Evolutionary conservation across 2,888 invertebrate genomes (phyloP), one percentile per base, ranked within the genome.

Genomic region (Andrena trimmerana): DNA sequence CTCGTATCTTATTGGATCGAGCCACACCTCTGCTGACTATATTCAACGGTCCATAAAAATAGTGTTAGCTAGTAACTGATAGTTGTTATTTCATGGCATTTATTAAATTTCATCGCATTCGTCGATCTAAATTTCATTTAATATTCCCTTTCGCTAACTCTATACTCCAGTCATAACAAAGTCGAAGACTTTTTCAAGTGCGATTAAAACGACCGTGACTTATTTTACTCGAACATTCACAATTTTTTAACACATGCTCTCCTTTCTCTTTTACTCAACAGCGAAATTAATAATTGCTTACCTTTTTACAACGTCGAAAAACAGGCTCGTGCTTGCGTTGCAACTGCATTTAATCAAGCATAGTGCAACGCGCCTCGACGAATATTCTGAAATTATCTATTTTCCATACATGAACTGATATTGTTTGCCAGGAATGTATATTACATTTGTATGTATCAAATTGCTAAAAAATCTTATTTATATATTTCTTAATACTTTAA

Each of bases 21-120:
- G 66, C 59, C 71, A n/a, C 78, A 57, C 71, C 74, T 65, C 24
- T n/a, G 27, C 66, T 36, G 54, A 75, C 71, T 50, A 52, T 24
- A 54, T 8, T 13, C 24, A 33, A 66, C 54, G n/a, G 16, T 24
- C 16, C 27, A 29, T 65, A 42, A 57, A 70, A 75, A 20, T 27
- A 42, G 54, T 31, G 52, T 24, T 10, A 10, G 29, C 48, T 67
- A 66, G 16, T 42, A 27, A 60, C 2, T 48, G 54, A 80, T 70
- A 70, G 54, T 68, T 42, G 42, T 27, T 48, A 52, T 7, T 36
- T 13, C 33, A 13, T 27, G 36, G 7, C 13, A 16, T 36, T 7
- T 27, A 36, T 24, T 20, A 48, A 59, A 65, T n/a, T 54, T 10
- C n/a, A 50, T 6, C 2, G 13, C 4, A 54, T 33, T 27, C n/a